Conservation (phyloP, 1,140 invertebrate species). For the Drosophila ohnishii region DNA sequence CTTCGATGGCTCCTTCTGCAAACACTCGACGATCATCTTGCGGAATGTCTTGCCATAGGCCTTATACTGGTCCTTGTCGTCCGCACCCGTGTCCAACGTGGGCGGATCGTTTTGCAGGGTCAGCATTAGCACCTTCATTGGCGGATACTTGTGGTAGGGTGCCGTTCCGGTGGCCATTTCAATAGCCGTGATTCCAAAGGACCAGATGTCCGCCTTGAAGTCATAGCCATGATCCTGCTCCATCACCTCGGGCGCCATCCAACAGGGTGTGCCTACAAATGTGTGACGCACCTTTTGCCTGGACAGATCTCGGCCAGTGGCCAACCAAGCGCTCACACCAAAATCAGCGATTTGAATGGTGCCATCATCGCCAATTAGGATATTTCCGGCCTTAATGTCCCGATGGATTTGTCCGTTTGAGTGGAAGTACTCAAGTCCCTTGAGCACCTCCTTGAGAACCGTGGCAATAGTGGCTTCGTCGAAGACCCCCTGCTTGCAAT, state of each 20-base stretch:
- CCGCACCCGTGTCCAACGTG: conserved; percentile 95
- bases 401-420: conserved; percentile 99
- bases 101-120: conserved; percentile 99
- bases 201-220: conserved; percentile 99
- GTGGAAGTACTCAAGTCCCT: conserved; percentile 99
- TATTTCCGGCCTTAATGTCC: conserved; percentile 99
- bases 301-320: conserved; percentile 94
- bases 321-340: conserved; percentile 96
- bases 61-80: conserved; percentile 99
- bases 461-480: conserved; percentile 99
- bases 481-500: conserved; percentile 98
- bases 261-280: conserved; percentile 98
- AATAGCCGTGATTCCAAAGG: conserved; percentile 99
- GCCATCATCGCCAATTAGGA: conserved; percentile 98
- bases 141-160: conserved; percentile 99
- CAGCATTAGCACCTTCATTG: conserved; percentile 99
- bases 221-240: conserved; percentile 99
- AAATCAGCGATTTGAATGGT: conserved; percentile 99
- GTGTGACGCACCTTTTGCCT: conserved; percentile 97
- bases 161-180: conserved; percentile 99
- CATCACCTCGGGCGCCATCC: conserved; percentile 99
- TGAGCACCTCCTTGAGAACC: conserved; percentile 98
- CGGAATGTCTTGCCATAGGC: conserved; percentile 98
- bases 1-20: conserved; percentile 97
- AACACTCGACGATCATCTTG: conserved; percentile 96